Conservation (phyloP, 2,113 vertebrate genomes). For the Festucalex cinctus region DNA sequence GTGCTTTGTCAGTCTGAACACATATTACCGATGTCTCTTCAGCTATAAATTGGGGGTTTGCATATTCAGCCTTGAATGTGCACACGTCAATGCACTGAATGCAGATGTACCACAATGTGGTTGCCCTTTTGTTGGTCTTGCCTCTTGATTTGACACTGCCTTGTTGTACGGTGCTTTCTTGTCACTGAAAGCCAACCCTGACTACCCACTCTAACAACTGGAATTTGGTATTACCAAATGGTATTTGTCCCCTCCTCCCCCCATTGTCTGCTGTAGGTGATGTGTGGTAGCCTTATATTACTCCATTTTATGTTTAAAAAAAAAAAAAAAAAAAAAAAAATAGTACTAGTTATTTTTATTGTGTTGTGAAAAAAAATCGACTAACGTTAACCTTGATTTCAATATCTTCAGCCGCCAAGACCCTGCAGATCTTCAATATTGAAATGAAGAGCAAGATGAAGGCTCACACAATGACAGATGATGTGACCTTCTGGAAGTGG, state of each 20-base stretch:
- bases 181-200: conserved; percentile 35
- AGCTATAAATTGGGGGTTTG: conserved; percentile 9
- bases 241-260: conserved; percentile 8
- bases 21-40: not conserved
- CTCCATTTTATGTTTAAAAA: not conserved
- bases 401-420: conserved; percentile 89
- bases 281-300: conserved; percentile 36
- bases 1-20: conserved; percentile 14
- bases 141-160: conserved; percentile 56
- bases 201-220: conserved; percentile 33
- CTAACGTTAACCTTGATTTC: conserved; percentile 17
- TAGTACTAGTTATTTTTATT: not conserved
- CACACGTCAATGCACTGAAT: conserved; percentile 54
- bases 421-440: conserved; percentile 99
- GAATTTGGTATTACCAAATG: conserved; percentile 41
- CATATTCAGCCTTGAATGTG: conserved; percentile 10
- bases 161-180: conserved; percentile 52
- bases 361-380: not conserved
- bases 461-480: conserved; percentile 98
- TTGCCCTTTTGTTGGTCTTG: conserved; percentile 58
- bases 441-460: conserved; percentile 99
- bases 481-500: conserved; percentile 99
- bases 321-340: too few relatives aligned
- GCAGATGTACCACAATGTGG: conserved; percentile 61
- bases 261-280: conserved; percentile 43